Evolutionary conservation across 2,113 vertebrate genomes (phyloP).

Genomic region (Nothocercus julius): DNA sequence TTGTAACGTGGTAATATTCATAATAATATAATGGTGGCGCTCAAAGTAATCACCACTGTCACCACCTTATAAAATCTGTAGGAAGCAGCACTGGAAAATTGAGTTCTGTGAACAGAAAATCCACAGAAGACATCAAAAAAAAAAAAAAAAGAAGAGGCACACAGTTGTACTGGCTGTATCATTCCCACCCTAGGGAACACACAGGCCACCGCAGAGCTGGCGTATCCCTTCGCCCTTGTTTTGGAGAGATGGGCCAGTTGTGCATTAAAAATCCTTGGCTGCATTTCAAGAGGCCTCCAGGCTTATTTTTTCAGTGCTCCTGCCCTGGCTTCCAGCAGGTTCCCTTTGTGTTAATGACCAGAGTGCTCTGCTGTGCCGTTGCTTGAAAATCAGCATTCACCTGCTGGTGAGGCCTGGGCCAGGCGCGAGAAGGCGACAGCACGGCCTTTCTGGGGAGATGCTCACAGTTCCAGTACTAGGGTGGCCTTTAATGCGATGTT

Average conservation of each 20-base stretch:
- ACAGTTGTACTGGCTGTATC: fast-evolving
- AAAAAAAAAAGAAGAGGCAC: too few species aligned
- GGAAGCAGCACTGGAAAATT: too few species aligned
- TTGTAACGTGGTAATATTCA: too few species aligned
- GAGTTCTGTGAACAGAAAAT: too few species aligned
- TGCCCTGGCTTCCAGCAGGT: not conserved
- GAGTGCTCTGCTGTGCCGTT: not conserved
- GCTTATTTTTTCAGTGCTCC: not conserved
- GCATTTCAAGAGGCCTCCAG: not conserved
- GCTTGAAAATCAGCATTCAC: not conserved
- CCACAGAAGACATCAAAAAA: too few species aligned
- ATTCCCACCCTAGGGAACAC: not conserved
- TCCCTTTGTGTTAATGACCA: not conserved
- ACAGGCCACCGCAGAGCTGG: fast-evolving
- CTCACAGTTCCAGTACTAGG: not conserved
- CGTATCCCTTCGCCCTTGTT: not conserved
- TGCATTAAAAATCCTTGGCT: not conserved
- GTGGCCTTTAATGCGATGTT: not conserved
- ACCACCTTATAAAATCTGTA: too few species aligned
- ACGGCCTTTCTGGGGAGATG: not conserved
- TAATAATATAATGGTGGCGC: too few species aligned
- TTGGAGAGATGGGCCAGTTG: not conserved
- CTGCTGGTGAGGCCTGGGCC: fast-evolving
- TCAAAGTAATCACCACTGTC: too few species aligned
- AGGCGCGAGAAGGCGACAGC: not conserved